phyloP scores from a whole-genome alignment of 2,113 vertebrate species.

The Hylia prasina region DNA sequence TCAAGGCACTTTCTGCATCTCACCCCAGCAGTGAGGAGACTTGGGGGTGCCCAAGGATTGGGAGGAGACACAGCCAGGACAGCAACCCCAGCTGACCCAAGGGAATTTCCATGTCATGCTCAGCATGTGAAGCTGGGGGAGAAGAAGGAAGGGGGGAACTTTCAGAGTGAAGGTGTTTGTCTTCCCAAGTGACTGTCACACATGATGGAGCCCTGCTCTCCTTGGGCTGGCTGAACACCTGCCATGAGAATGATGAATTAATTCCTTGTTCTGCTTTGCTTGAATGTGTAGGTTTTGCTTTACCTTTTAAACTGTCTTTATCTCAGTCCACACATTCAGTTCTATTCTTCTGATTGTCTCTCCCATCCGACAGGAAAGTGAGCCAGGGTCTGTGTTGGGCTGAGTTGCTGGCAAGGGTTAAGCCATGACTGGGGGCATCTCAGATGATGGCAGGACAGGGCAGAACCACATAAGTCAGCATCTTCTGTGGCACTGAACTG shows the following conservation, averaged over 20 bases:
- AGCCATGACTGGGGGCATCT: not conserved
- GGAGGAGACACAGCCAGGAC: not conserved
- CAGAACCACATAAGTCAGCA: not conserved
- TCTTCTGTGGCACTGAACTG: not conserved
- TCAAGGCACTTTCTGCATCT: not conserved
- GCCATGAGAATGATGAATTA: not conserved
- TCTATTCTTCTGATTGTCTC: not conserved
- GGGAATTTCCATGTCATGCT: not conserved
- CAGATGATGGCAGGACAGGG: not conserved
- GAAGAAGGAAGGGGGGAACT: not conserved
- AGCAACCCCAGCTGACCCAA: not conserved
- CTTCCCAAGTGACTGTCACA: not conserved
- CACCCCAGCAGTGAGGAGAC: not conserved
- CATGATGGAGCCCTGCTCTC: not conserved
- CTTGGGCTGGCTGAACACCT: not conserved
- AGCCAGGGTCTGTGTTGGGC: not conserved
- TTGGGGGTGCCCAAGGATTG: not conserved
- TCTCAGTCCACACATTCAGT: not conserved
- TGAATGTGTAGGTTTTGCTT: not conserved
- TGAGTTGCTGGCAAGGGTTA: not conserved
- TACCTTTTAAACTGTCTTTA: not conserved
- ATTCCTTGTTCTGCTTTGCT: not conserved
- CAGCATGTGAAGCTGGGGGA: not conserved
- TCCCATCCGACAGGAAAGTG: not conserved
- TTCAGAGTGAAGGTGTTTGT: fast-evolving